A percentile compares a stretch with the other conserved stretches of the same genome.
These are phyloP conservation scores for Passerina amoena DNA, from an alignment of 2,113 vertebrate genomes.

Conservation along the genomic window DNA sequence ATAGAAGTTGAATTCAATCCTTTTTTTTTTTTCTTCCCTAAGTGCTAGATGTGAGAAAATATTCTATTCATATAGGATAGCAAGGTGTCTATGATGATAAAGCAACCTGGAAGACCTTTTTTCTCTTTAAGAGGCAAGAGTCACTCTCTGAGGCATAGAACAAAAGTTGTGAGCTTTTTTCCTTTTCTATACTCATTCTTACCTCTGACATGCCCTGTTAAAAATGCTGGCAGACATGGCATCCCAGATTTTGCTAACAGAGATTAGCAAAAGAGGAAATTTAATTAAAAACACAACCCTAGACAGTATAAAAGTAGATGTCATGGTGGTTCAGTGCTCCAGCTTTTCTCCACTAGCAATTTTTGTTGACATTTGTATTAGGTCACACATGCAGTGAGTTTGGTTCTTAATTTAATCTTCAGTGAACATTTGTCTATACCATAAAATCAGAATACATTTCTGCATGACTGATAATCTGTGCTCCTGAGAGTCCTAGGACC, in stretches of 20 bases:
- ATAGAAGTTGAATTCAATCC: background rate
- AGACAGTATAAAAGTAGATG: background rate
- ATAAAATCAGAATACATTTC: background rate
- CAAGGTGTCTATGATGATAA: background rate
- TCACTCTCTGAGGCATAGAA: background rate
- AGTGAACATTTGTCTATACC: background rate
- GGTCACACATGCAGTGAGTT: background rate
- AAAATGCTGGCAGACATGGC: background rate
- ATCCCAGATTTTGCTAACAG: background rate
- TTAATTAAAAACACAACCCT: background rate
- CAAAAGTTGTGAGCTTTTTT: background rate
- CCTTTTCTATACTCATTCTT: background rate
- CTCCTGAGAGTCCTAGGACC: background rate
- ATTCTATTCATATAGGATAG: background rate
- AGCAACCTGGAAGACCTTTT: background rate
- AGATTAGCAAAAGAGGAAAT: background rate
- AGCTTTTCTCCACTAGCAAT: background rate
- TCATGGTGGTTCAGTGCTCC: background rate
- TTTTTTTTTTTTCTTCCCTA: background rate
- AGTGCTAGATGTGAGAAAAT: background rate
- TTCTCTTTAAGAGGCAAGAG: background rate
- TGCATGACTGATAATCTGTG: background rate
- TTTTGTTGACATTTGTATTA: background rate
- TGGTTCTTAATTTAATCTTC: slow-evolving; percentile 17
- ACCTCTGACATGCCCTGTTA: background rate